phyloP scores from a whole-genome alignment of 2,888 invertebrate species.

The Euspilapteryx auroguttella region DNA sequence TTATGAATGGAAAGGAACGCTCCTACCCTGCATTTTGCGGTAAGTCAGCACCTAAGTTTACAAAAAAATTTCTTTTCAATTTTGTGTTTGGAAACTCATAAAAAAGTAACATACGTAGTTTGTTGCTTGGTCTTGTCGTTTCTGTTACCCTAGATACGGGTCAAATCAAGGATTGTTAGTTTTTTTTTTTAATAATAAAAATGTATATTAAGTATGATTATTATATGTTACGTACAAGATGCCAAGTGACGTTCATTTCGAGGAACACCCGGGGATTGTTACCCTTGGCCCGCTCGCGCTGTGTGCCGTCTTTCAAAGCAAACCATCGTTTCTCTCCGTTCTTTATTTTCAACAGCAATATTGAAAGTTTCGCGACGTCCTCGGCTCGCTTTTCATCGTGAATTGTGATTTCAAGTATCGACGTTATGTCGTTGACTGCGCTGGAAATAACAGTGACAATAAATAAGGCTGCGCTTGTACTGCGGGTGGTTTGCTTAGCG shows the following conservation, averaged over 20 bases:
- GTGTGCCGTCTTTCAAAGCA: conserved; percentile 89
- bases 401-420: conserved; percentile 87
- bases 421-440: conserved; percentile 88
- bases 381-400: conserved; percentile 96
- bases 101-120: too few relatives aligned
- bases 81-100: neutral
- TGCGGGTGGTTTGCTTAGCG: too few relatives aligned
- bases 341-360: conserved; percentile 81
- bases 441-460: too few relatives aligned
- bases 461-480: too few relatives aligned
- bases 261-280: conserved; percentile 79
- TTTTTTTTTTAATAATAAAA: neutral
- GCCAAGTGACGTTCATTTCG: conserved; percentile 89
- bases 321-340: conserved; percentile 93
- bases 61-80: neutral
- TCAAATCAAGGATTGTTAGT: neutral
- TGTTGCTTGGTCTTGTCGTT: neutral
- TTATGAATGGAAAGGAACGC: too few relatives aligned
- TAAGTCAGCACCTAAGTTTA: neutral
- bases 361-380: conserved; percentile 86
- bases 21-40: too few relatives aligned
- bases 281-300: conserved; percentile 84
- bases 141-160: neutral
- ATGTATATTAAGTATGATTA: neutral
- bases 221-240: conserved; percentile 63